These are phyloP conservation scores for Phrynocephalus guinanensis DNA, from an alignment of 2,797 vertebrate genomes.

Conservation along the genomic window DNA sequence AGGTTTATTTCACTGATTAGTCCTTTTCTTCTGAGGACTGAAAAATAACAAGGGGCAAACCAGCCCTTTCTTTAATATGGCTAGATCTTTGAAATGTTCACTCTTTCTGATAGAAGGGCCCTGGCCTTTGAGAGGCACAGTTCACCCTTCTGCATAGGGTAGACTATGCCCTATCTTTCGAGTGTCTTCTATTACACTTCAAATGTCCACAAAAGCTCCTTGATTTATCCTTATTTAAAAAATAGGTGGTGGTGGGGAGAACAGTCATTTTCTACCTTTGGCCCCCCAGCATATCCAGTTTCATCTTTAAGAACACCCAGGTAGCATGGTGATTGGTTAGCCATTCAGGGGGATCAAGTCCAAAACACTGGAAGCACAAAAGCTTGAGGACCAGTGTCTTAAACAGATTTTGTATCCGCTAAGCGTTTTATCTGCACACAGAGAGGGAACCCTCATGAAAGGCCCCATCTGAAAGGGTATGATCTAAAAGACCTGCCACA, in stretches of 20 bases:
- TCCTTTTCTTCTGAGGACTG: not conserved
- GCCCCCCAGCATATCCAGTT: too few relatives aligned
- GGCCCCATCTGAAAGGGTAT: not conserved
- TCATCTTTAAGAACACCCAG: too few relatives aligned
- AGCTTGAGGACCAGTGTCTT: too few relatives aligned
- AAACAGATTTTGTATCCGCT: too few relatives aligned
- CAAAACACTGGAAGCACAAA: too few relatives aligned
- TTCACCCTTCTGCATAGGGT: rapidly evolving
- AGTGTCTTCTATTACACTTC: not conserved
- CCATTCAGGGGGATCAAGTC: too few relatives aligned
- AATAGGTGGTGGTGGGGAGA: not conserved
- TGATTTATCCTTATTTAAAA: not conserved
- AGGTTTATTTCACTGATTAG: not conserved
- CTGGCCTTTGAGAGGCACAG: rapidly evolving
- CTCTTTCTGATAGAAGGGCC: rapidly evolving
- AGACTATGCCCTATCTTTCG: not conserved
- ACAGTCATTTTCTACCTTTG: not conserved
- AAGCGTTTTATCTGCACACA: too few relatives aligned
- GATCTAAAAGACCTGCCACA: not conserved
- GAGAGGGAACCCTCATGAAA: too few relatives aligned
- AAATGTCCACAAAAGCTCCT: not conserved
- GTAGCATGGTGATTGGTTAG: too few relatives aligned
- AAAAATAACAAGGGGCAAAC: rapidly evolving
- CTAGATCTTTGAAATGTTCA: not conserved
- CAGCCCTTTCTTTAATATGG: rapidly evolving